Base-by-base conservation (phyloP, 2,797 vertebrate species). In the Octomys mimax region DNA sequence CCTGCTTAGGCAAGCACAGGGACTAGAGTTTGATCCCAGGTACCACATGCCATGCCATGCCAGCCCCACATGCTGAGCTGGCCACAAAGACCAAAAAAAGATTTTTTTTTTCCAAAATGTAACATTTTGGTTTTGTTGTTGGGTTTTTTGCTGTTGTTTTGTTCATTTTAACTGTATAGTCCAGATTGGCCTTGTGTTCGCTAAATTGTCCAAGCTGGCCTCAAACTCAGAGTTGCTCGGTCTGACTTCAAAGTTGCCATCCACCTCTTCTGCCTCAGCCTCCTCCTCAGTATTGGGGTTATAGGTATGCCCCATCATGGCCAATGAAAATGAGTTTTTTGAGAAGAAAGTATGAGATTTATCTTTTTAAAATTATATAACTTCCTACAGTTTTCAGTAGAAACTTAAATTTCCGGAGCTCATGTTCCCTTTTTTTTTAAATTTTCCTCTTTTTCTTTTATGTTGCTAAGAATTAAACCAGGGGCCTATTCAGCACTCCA, bases 331-430 rank as follows among this genome's bases (percentile, higher is more conserved):
- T 42, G 14, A 31, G 80, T 10, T 28, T 82, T 82, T 62, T 83
- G 1, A 83, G 39, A 31, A 46, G 39, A 52, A 52, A n/a, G 21
- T 68, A 80, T 86, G 80, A 68, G 5, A 36, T 26, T 84, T 79
- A 13, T 59, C 36, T 49, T 89, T 90, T 87, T 59, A 52, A 79
- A 68, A 57, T 84, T 90, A 0, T 42, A 91, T 42, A 91, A 46
- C 10, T 94, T 96, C 85, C 61, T 80, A 13, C 87, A 92, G 42
- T 80, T 16, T 75, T 70, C 31, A 28, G 5, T 95, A n/a, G 59
- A 79, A 94, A 95, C 8, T 49, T 77, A 88, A 22, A 42, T 87
- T 93, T 89, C 77, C 61, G 86, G 42, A 87, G 33, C 89, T 96
- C 68, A 88, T 92, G 42, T 88, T 46, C 24, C 36, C 9, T 71